Conservation (phyloP, 1,140 invertebrate species). For the Andricus grossulariae region DNA sequence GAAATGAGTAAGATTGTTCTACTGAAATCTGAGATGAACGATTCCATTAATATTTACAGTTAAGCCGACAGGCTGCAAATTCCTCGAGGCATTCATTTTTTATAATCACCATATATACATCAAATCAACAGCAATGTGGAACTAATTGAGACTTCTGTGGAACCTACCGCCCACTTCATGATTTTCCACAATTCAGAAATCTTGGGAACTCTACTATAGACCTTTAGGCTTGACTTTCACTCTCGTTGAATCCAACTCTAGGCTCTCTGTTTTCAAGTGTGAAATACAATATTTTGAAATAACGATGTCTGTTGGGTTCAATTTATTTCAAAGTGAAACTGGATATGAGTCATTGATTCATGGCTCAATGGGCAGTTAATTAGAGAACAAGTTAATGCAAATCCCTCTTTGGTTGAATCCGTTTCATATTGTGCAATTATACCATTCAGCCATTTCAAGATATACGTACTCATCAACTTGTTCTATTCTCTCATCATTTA, state of each 20-base stretch:
- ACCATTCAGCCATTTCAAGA: too few relatives aligned
- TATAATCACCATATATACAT: not conserved
- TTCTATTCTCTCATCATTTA: too few relatives aligned
- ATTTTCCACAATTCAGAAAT: conserved; percentile 17
- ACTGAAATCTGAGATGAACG: conserved; percentile 22
- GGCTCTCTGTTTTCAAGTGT: not conserved
- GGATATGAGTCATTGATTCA: too few relatives aligned
- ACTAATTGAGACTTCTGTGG: conserved; percentile 30
- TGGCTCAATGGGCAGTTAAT: too few relatives aligned
- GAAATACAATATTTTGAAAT: not conserved
- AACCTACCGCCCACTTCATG: not conserved
- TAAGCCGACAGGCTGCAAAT: not conserved
- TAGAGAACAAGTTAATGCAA: too few relatives aligned
- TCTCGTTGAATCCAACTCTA: not conserved
- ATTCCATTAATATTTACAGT: conserved; percentile 9
- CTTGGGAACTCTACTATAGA: not conserved
- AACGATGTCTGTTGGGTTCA: not conserved
- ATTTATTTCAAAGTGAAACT: too few relatives aligned
- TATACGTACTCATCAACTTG: too few relatives aligned
- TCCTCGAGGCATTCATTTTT: not conserved
- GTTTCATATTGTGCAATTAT: too few relatives aligned
- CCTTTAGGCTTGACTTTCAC: conserved; percentile 2
- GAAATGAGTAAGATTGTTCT: conserved; percentile 1
- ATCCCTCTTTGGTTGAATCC: too few relatives aligned
- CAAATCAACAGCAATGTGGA: conserved; percentile 18